Evolutionary conservation across 2,797 vertebrate species (phyloP), one percentile per base, ranked within the genome.

Genomic region (Cyclura pinguis): DNA sequence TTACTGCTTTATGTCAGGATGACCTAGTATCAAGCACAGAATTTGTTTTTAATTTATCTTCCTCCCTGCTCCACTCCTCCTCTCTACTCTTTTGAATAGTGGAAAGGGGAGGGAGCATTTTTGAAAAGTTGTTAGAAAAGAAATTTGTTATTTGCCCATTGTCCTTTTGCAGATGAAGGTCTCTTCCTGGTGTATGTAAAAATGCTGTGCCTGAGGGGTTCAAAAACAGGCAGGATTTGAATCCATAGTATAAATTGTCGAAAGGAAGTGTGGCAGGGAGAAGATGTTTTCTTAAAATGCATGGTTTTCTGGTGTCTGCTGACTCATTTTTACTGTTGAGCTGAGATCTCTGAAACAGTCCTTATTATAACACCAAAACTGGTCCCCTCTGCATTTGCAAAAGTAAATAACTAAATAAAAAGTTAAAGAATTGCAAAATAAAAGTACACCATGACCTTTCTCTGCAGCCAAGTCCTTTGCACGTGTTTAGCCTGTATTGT

Each of bases 1-100:
- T 92, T 86, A 72, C 95, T 95, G 92, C 95, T 94, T 95, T 89
- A 73, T 97, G 97, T 98, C 97, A 97, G 55, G 93, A 77, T 96
- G 97, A 97, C 97, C 97, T 96, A 94, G 93, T 94, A 91, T 93
- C 90, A 90, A 94, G 91, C 89, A 95, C 86, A 89, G 92, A 72
- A 88, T 94, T 96, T 96, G 95, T 92, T 97, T 97, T 89, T 91
- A 64, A 88, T 94, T 78, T 93, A 86, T 90, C 82, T 90, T 94
- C 89, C 93, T 93, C 94, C 94, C 89, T 93, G 93, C 94, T 88
- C 84, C 77, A 89, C 95, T 90, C 90, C 38, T 14, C 52, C 67
- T 55, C 1, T 12, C 69, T 29, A 27, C 2, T 38, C 9, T 42
- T n/a, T 32, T 57, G 18, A 84, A 74, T 76, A 95, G 78, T 74